Evolutionary conservation across 2,113 vertebrate species (phyloP).

Genomic region (Pedetes capensis): DNA sequence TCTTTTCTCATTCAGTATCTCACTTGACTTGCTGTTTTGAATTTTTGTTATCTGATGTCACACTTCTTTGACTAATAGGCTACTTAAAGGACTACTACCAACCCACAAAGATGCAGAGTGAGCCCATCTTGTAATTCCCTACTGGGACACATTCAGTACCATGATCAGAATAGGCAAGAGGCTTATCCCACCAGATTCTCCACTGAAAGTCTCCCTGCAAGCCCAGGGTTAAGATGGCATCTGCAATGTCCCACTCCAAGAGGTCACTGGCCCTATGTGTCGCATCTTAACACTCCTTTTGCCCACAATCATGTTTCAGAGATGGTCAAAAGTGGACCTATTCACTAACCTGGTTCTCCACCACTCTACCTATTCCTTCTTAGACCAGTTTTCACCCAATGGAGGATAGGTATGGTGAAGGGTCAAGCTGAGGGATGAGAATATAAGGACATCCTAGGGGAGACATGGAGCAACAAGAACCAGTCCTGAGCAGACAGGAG

Average conservation of each 20-base stretch:
- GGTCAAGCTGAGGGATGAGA: neutral
- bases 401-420: no score
- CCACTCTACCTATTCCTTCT: neutral
- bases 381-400: no score
- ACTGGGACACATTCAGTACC: neutral
- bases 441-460: no score
- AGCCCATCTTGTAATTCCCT: neutral
- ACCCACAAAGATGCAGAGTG: neutral
- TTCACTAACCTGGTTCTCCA: neutral
- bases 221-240: fast-evolving
- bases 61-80: fast-evolving
- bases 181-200: neutral
- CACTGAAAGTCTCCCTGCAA: neutral
- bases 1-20: neutral
- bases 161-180: neutral
- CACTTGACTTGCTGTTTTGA: neutral
- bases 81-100: neutral
- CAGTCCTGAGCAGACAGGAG: neutral
- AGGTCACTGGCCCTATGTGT: neutral
- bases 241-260: neutral
- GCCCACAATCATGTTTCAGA: no score
- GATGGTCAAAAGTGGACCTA: neutral
- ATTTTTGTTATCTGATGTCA: neutral
- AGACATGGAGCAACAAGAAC: neutral
- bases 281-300: neutral